These are phyloP conservation scores for Cantharis rufa DNA, from an alignment of 2,888 invertebrate species.

Conservation along the genomic window DNA sequence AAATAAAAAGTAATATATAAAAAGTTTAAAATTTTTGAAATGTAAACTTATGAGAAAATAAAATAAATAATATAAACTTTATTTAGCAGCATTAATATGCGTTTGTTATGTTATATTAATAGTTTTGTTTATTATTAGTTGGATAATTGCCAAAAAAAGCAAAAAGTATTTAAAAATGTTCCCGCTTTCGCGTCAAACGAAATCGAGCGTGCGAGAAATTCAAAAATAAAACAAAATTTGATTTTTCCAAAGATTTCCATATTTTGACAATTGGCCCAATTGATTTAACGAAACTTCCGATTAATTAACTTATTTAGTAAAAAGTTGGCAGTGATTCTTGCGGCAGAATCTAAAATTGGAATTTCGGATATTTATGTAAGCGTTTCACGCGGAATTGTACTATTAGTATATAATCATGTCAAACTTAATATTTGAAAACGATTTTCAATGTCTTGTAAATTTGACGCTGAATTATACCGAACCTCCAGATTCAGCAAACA, in stretches of 20 bases:
- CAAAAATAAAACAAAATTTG: background rate
- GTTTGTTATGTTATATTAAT: background rate
- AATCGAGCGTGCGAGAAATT: background rate
- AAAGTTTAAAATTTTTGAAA: background rate
- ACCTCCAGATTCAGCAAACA: background rate
- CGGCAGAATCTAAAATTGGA: constrained; percentile 28
- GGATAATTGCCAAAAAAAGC: constrained; percentile 2
- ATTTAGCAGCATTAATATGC: background rate
- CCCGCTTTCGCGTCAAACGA: background rate
- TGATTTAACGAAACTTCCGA: background rate
- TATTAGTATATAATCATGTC: constrained; percentile 14
- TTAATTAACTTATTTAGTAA: constrained; percentile 8
- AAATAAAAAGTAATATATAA: background rate
- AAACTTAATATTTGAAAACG: background rate
- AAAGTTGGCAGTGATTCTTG: constrained; percentile 32
- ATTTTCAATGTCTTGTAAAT: constrained; percentile 15
- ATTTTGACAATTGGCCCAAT: background rate
- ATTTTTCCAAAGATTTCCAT: background rate
- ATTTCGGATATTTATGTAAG: constrained; percentile 26
- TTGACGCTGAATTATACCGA: background rate
- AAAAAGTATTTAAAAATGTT: constrained; percentile 6
- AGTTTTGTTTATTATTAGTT: background rate
- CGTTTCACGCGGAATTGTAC: constrained; percentile 1
- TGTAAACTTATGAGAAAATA: background rate
- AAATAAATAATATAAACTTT: background rate